A percentile compares a stretch with the other conserved stretches of the same genome.
Conservation (phyloP, 2,888 invertebrate genomes). For the Cynaeus angustus region DNA sequence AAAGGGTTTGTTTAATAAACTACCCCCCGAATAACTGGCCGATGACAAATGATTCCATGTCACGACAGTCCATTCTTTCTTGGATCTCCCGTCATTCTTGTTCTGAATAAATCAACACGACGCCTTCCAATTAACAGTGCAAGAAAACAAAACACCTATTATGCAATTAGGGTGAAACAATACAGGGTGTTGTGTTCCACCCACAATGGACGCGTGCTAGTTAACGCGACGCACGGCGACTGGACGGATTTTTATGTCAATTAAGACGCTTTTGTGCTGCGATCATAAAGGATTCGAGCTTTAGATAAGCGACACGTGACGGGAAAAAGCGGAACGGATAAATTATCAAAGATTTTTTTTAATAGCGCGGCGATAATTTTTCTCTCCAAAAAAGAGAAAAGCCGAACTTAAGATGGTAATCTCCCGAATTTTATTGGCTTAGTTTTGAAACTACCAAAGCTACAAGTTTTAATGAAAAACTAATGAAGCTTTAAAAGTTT, state of each 20-base stretch:
- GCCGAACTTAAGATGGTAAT: no score
- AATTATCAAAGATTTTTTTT: no score
- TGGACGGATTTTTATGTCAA: conserved; percentile 53
- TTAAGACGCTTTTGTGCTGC: conserved; percentile 42
- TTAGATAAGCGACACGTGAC: conserved; percentile 38
- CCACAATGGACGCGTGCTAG: conserved; percentile 60
- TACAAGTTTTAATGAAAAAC: no score
- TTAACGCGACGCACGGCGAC: conserved; percentile 53
- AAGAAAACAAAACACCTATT: conserved; percentile 63
- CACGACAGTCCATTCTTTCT: conserved; percentile 38
- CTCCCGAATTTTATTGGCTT: no score
- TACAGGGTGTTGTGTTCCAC: conserved; percentile 58
- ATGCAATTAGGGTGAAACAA: conserved; percentile 59
- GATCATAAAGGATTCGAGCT: no score
- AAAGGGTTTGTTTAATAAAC: conserved; percentile 52
- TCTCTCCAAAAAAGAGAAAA: no score
- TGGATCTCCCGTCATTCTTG: conserved; percentile 4
- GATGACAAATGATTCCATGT: conserved; percentile 48
- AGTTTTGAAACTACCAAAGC: no score
- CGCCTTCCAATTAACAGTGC: conserved; percentile 58
- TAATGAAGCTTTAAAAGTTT: no score
- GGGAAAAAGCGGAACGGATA: no score
- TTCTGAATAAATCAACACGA: conserved; percentile 50
- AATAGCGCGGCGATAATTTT: no score
- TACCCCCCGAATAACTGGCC: conserved; percentile 24